These are phyloP conservation scores for Aramus guarauna DNA, from an alignment of 2,113 vertebrate species.

Conservation along the genomic window DNA sequence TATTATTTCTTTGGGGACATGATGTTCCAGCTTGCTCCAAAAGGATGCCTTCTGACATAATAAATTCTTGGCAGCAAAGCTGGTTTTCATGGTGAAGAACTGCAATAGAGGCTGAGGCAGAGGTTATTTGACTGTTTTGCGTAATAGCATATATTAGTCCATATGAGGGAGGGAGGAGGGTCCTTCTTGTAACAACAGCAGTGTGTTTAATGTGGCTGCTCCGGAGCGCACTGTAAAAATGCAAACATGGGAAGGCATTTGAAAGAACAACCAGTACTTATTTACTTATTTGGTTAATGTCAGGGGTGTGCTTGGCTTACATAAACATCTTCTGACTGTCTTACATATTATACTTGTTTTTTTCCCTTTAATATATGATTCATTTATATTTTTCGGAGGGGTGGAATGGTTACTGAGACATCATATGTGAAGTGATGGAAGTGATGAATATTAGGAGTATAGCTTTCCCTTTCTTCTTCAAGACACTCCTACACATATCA, in stretches of 20 bases:
- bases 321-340: not conserved
- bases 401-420: not conserved
- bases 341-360: not conserved
- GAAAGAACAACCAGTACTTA: slow-evolving; percentile 8
- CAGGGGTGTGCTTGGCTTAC: not conserved
- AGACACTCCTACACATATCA: slow-evolving; percentile 13
- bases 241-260: not conserved
- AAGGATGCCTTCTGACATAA: slow-evolving; percentile 6
- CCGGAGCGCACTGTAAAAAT: not conserved
- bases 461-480: slow-evolving; percentile 14
- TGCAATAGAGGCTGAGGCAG: not conserved
- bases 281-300: slow-evolving; percentile 13
- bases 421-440: not conserved
- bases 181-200: not conserved
- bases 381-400: not conserved
- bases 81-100: not conserved
- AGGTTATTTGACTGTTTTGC: not conserved
- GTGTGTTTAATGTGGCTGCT: not conserved
- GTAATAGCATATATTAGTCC: not conserved
- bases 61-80: not conserved
- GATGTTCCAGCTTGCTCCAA: not conserved
- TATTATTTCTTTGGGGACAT: not conserved
- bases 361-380: not conserved
- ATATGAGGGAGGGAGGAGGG: not conserved
- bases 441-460: not conserved